Percentiles rank a stretch among this genome's conserved stretches.
Evolutionary conservation across 2,888 invertebrate genomes (phyloP).

Genomic region (Hedya salicella): DNA sequence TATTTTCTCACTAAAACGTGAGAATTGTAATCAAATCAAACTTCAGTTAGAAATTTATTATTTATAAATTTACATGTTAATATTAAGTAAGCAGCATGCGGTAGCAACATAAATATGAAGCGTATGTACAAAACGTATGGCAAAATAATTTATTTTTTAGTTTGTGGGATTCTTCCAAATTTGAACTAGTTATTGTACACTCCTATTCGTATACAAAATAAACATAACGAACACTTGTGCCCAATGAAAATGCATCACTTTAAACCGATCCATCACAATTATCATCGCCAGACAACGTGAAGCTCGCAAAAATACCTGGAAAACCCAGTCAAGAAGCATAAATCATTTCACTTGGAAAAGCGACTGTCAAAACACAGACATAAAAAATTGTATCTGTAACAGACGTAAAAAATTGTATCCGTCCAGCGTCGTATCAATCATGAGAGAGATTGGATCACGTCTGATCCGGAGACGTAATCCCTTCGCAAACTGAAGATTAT

Average conservation of each 20-base stretch:
- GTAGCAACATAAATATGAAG: too few species aligned
- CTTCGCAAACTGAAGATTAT: slow-evolving; percentile 34
- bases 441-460: slow-evolving; percentile 68
- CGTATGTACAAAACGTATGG: too few species aligned
- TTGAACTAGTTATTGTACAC: too few species aligned
- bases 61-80: too few species aligned
- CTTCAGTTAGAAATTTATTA: too few species aligned
- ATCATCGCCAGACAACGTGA: slow-evolving; percentile 26
- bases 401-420: slow-evolving; percentile 64
- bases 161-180: too few species aligned
- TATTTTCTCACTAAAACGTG: too few species aligned
- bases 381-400: slow-evolving; percentile 62
- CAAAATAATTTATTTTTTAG: too few species aligned
- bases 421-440: slow-evolving; percentile 67
- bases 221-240: not conserved
- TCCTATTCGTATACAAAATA: not conserved
- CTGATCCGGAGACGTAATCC: slow-evolving; percentile 48
- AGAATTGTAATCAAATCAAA: too few species aligned
- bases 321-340: slow-evolving; percentile 51
- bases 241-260: slow-evolving; percentile 24
- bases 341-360: slow-evolving; percentile 55
- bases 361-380: slow-evolving; percentile 61
- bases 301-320: slow-evolving; percentile 40
- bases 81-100: too few species aligned
- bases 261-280: slow-evolving; percentile 41